Conservation (phyloP, 2,888 invertebrate species). For the Subacronicta megacephala region DNA sequence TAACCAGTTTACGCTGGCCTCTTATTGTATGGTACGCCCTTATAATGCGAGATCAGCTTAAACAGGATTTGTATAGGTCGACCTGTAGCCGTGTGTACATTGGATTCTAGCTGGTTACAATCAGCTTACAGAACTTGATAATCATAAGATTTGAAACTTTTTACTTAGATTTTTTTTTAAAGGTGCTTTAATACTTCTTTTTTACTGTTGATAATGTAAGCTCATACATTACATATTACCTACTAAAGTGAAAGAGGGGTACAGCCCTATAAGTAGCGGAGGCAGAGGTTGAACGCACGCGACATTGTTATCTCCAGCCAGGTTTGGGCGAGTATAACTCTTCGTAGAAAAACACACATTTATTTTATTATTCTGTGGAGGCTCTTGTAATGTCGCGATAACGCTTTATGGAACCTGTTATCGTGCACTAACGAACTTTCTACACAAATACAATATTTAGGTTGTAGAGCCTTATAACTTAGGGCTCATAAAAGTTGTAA, state of each 20-base stretch:
- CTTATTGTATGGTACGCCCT: too few relatives aligned
- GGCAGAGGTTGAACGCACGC: conserved; percentile 77
- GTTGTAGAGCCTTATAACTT: conserved; percentile 1
- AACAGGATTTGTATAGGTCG: too few relatives aligned
- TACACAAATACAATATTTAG: conserved; percentile 48
- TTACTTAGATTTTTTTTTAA: neutral
- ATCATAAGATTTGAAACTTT: neutral
- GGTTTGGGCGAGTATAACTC: conserved; percentile 83
- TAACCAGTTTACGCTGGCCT: too few relatives aligned
- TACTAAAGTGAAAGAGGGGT: neutral
- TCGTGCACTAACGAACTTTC: conserved; percentile 81
- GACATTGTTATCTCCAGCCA: conserved; percentile 86
- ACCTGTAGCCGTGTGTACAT: too few relatives aligned
- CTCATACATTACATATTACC: too few relatives aligned
- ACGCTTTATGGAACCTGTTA: conserved; percentile 84
- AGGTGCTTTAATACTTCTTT: too few relatives aligned
- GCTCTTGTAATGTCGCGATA: conserved; percentile 79
- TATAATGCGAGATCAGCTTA: too few relatives aligned
- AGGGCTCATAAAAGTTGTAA: conserved; percentile 29
- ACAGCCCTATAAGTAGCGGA: conserved; percentile 53
- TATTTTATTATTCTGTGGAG: conserved; percentile 85
- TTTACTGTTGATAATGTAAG: too few relatives aligned
- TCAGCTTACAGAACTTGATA: neutral
- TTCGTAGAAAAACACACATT: conserved; percentile 86
- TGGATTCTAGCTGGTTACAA: neutral